These are phyloP conservation scores for Acronicta psi DNA, from an alignment of 2,888 invertebrate species.

Conservation along the genomic window DNA sequence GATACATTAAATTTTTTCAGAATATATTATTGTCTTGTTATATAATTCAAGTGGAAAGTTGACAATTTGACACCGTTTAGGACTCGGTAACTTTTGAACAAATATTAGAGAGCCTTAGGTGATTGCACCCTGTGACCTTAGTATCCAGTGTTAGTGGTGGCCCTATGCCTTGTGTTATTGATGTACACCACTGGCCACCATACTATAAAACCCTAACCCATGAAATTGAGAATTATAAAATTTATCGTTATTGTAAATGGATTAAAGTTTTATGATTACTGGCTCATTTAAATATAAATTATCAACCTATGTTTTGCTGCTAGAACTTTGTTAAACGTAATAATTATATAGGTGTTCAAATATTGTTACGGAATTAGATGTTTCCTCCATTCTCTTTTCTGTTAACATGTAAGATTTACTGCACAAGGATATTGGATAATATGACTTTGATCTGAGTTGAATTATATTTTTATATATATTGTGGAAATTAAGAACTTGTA, in stretches of 20 bases:
- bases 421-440: slow-evolving; percentile 88
- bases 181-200: slow-evolving; percentile 53
- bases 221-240: slow-evolving; percentile 77
- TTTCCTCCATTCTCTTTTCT: slow-evolving; percentile 83
- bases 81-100: slow-evolving; percentile 79
- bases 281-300: slow-evolving; percentile 85
- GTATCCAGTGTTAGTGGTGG: slow-evolving; percentile 66
- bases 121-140: slow-evolving; percentile 77
- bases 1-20: slow-evolving; percentile 88
- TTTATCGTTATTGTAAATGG: slow-evolving; percentile 86
- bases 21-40: slow-evolving; percentile 89
- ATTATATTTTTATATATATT: slow-evolving; percentile 88
- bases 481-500: slow-evolving; percentile 86
- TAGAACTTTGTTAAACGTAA: slow-evolving; percentile 86
- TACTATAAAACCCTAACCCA: slow-evolving; percentile 76
- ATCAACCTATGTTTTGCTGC: slow-evolving; percentile 84
- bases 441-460: slow-evolving; percentile 87
- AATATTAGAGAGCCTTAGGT: slow-evolving; percentile 85
- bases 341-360: slow-evolving; percentile 88
- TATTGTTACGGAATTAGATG: slow-evolving; percentile 88
- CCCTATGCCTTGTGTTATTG: slow-evolving; percentile 60
- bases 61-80: slow-evolving; percentile 77
- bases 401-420: slow-evolving; percentile 84
- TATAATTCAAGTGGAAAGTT: slow-evolving; percentile 86
- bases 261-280: slow-evolving; percentile 85